A percentile compares a stretch with the other conserved stretches of the same genome.
phyloP scores from a whole-genome alignment of 2,113 vertebrate genomes.

The Ceratotherium simum region DNA sequence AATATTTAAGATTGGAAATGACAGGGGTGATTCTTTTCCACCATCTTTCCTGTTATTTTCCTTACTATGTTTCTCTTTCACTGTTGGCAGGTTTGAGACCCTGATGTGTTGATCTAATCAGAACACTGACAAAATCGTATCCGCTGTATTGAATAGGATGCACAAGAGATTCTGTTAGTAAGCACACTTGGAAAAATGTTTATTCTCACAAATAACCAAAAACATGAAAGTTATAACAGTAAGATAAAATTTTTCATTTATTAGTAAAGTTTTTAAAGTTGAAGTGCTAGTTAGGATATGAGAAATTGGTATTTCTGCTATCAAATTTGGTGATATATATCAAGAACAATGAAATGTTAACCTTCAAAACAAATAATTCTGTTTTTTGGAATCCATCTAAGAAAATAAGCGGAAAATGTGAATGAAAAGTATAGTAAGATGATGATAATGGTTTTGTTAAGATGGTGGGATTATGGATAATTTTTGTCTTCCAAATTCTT shows the following conservation, averaged over 20 bases:
- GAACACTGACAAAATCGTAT: background rate
- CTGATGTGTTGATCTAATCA: background rate
- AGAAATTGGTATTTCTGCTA: background rate
- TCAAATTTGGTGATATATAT: background rate
- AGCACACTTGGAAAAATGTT: background rate
- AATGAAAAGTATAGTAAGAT: slow-evolving; percentile 33
- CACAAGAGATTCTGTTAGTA: background rate
- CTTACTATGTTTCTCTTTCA: background rate
- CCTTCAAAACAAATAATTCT: background rate
- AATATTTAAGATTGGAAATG: background rate
- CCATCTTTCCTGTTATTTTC: background rate
- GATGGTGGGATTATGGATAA: background rate
- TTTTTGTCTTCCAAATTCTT: background rate
- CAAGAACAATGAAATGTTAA: background rate
- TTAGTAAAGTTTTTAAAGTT: background rate
- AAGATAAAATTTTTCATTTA: background rate
- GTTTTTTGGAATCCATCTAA: background rate
- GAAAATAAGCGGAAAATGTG: background rate
- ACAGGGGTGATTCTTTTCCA: background rate
- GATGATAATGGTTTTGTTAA: background rate
- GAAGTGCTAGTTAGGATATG: background rate
- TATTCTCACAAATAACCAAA: background rate
- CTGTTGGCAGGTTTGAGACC: background rate
- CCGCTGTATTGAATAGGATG: background rate
- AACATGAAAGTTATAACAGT: background rate